Conservation (phyloP, 1,140 invertebrate genomes). For the Ceratina calcarata region DNA sequence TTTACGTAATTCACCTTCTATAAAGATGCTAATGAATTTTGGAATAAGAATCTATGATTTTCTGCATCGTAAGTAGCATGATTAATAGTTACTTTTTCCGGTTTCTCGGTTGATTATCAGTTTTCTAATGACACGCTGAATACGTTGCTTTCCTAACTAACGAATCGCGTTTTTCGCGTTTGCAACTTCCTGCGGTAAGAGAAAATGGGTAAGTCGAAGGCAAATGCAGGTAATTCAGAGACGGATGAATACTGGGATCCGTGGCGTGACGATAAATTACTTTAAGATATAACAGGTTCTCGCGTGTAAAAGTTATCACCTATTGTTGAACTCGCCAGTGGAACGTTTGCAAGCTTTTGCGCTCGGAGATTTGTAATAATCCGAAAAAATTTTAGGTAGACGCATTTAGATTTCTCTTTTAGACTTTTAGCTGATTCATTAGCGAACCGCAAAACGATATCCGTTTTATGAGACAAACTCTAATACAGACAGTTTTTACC, state of each 20-base stretch:
- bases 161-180: constrained; percentile 23
- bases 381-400: too few relatives aligned
- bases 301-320: constrained; percentile 9
- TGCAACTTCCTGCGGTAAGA: background rate
- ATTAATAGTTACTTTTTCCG: background rate
- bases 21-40: too few relatives aligned
- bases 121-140: constrained; percentile 18
- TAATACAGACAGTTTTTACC: background rate
- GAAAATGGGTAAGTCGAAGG: constrained; percentile 30
- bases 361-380: background rate
- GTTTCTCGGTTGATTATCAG: constrained; percentile 1
- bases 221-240: constrained; percentile 38
- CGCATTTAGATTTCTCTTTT: too few relatives aligned
- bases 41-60: too few relatives aligned
- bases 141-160: constrained; percentile 10
- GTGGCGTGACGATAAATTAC: constrained; percentile 37
- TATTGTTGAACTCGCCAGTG: constrained; percentile 15
- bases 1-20: background rate
- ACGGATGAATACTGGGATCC: constrained; percentile 27
- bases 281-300: constrained; percentile 31
- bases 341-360: constrained; percentile 5
- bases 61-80: too few relatives aligned
- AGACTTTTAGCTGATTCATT: too few relatives aligned
- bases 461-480: background rate
- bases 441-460: too few relatives aligned